Conservation (phyloP, 2,888 invertebrate species). For the Catocala fraxini region DNA sequence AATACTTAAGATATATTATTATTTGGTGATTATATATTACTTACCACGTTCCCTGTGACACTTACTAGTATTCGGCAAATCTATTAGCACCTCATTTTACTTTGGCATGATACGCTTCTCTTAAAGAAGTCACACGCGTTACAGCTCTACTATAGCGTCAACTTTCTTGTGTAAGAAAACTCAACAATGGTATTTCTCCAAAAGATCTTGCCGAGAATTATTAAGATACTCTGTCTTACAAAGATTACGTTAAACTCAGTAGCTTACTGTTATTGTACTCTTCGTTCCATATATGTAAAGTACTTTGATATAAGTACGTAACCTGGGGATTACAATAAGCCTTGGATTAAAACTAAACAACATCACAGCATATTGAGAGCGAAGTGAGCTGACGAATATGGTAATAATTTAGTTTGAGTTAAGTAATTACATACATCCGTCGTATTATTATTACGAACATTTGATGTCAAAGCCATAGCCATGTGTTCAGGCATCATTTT, state of each 20-base stretch:
- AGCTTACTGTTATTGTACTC: constrained; percentile 4
- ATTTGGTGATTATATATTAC: too few species aligned
- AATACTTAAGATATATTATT: too few species aligned
- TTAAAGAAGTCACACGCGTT: too few species aligned
- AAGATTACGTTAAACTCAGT: not conserved
- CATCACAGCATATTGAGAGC: constrained; percentile 2
- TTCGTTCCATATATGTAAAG: constrained; percentile 4
- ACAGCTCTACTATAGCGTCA: too few species aligned
- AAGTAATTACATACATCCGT: constrained; percentile 7
- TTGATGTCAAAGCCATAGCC: not conserved
- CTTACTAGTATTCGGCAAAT: too few species aligned
- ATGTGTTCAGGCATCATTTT: not conserved
- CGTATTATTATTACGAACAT: constrained; percentile 2
- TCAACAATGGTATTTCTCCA: too few species aligned
- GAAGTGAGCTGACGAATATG: not conserved
- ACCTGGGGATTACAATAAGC: not conserved
- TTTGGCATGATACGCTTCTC: too few species aligned
- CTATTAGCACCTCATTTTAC: too few species aligned
- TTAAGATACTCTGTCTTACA: constrained; percentile 2
- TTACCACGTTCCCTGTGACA: too few species aligned
- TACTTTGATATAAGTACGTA: constrained; percentile 1
- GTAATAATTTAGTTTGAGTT: not conserved
- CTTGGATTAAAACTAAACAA: constrained; percentile 8
- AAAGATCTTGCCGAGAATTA: too few species aligned
- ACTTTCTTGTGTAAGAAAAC: too few species aligned